Evolutionary conservation across 2,888 invertebrate genomes (phyloP), one percentile per base, ranked within the genome.

Genomic region (Scaptomyza parva): DNA sequence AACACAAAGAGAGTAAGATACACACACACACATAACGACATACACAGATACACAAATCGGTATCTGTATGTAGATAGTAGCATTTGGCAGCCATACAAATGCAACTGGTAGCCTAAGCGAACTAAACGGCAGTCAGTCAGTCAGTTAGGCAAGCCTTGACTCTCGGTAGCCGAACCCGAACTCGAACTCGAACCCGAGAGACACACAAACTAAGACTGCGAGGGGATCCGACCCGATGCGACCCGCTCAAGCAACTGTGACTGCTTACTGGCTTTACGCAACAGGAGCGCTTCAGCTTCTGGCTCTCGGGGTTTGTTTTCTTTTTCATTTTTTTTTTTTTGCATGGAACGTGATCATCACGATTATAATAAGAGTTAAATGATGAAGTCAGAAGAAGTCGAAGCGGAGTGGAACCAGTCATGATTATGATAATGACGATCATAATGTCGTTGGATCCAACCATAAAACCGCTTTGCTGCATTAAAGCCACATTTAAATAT

Each of bases 251-350:
- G 47, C 70, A 70, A 48, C 20, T 33, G 20, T 30, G 47, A 47
- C 47, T 88, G 84, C 76, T 84, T 58, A 84, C 84, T 88, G 84
- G 86, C 65, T 88, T 84, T 84, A 84, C 84, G 84, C 84, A 84
- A 84, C 84, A 88, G 84, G 84, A 84, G 84, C 83, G 84, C 83
- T 43, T 61, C 58, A 58, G 70, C 77, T 74, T 70, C 74, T 70
- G 70, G 70, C 79, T 72, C 72, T 76, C 22, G 48, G 71, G 52
- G 35, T 24, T 53, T 62, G 55, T 35, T 14, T 3, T 35, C 5
- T 17, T 8, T 17, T 14, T 33, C 6, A 1, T 17, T 14, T 8
- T 3, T 37, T 37, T 43, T 55, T 64, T 57, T 60, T 64, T 55
- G 44, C 48, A 48, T 50, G 63, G 61, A 81, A 75, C 85, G 76